These are phyloP conservation scores for Ennomos quercinarius DNA, from an alignment of 2,888 invertebrate species.

Conservation along the genomic window DNA sequence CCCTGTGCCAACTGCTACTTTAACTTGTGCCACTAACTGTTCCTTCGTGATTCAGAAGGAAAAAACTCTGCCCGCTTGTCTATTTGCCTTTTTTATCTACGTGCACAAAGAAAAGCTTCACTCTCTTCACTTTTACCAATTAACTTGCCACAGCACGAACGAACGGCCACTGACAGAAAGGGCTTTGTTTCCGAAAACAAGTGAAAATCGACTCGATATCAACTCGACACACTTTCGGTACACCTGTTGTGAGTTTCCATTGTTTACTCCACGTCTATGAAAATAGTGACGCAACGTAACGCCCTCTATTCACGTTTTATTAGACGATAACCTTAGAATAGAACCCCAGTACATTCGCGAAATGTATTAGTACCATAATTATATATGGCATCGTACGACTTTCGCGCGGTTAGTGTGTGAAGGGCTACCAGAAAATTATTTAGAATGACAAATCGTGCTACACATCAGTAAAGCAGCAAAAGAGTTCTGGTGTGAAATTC, in stretches of 20 bases:
- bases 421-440: too few species aligned
- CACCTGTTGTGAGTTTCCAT: constrained; percentile 48
- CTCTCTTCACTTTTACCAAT: constrained; percentile 84
- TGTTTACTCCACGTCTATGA: constrained; percentile 27
- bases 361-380: too few species aligned
- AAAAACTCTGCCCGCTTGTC: constrained; percentile 46
- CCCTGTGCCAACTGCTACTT: constrained; percentile 33
- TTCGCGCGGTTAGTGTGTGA: too few species aligned
- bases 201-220: constrained; percentile 67
- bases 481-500: too few species aligned
- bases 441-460: too few species aligned
- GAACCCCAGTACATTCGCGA: too few species aligned
- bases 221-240: constrained; percentile 66
- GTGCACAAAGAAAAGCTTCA: constrained; percentile 70
- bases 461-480: too few species aligned
- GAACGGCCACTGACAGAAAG: constrained; percentile 58
- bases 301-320: constrained; percentile 4
- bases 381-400: too few species aligned
- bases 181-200: constrained; percentile 77
- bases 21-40: constrained; percentile 21
- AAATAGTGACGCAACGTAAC: constrained; percentile 24
- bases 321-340: constrained; percentile 10
- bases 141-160: constrained; percentile 68
- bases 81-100: constrained; percentile 74
- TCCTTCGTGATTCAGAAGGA: constrained; percentile 58